Percentiles rank a stretch among this genome's conserved stretches.
Evolutionary conservation across 2,797 vertebrate genomes (phyloP).

Genomic region (Diplodus puntazzo): DNA sequence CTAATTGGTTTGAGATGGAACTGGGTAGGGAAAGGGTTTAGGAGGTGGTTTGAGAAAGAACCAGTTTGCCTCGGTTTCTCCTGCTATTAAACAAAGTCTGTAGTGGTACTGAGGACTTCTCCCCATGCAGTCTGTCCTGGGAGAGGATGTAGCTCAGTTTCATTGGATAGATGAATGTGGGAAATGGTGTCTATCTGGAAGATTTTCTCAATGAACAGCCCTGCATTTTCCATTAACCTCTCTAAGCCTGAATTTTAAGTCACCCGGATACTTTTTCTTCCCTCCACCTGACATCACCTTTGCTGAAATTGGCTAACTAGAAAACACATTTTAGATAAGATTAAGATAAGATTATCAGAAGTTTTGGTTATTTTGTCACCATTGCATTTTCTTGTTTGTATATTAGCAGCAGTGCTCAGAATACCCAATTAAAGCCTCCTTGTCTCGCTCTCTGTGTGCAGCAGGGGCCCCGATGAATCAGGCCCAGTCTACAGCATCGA

Average conservation of each 20-base stretch:
- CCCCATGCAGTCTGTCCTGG: background rate
- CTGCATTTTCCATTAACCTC: background rate
- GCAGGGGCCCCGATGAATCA: slow-evolving; percentile 90
- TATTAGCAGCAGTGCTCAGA: background rate
- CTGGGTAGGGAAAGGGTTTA: no score
- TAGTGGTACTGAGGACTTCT: background rate
- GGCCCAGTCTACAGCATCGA: slow-evolving; percentile 87
- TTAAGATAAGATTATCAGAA: background rate
- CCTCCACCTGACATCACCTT: background rate
- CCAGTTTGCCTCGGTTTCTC: background rate
- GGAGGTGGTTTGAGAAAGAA: background rate
- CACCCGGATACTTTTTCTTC: background rate
- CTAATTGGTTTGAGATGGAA: no score
- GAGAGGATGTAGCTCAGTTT: slow-evolving; percentile 1
- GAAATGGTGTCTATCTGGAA: background rate
- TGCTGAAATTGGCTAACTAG: background rate
- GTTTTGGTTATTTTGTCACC: background rate
- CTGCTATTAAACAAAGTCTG: background rate
- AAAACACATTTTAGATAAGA: background rate
- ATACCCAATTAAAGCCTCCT: background rate
- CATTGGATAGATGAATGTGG: slow-evolving; percentile 13
- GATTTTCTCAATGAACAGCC: background rate
- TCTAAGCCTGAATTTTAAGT: background rate
- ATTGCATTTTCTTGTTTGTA: background rate
- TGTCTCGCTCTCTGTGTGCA: slow-evolving; percentile 35